A percentile compares a stretch with the other conserved stretches of the same genome.
phyloP scores from a whole-genome alignment of 37 sponge, comb jelly and placozoan genomes.

The Chondrilla cf. caribensis region DNA sequence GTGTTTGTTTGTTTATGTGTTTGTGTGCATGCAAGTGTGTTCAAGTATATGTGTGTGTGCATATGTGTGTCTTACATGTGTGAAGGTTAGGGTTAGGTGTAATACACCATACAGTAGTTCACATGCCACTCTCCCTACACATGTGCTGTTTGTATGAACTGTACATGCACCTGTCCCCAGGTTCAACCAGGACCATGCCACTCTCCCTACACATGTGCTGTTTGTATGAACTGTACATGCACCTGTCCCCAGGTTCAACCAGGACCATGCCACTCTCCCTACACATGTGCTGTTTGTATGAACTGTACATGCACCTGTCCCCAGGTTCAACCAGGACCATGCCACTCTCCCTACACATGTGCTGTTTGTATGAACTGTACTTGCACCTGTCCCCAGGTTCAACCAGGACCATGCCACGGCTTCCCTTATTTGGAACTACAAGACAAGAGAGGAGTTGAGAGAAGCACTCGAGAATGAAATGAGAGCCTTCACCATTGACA shows the following conservation, averaged over 20 bases:
- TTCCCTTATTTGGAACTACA: conserved; percentile 98
- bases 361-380: too few species aligned
- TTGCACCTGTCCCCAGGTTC: conserved; percentile 79
- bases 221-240: too few species aligned
- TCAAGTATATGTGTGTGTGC: too few species aligned
- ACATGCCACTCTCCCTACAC: background rate
- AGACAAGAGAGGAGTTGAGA: conserved; percentile 96
- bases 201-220: background rate
- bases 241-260: background rate
- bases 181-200: background rate
- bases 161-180: background rate
- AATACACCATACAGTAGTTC: too few species aligned
- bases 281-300: background rate
- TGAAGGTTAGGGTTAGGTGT: too few species aligned
- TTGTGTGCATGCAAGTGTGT: too few species aligned
- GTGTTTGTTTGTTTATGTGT: too few species aligned
- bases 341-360: background rate
- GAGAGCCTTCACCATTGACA: conserved; percentile 90
- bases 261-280: background rate
- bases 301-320: too few species aligned
- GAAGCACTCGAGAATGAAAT: conserved; percentile 96
- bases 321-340: conserved; percentile 84
- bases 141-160: too few species aligned
- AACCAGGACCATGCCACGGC: conserved; percentile 92
- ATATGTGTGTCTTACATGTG: too few species aligned